Percentiles rank a stretch among this genome's conserved stretches.
Conservation (phyloP, 2,113 vertebrate species). For the Coptodon bakossiorum region DNA sequence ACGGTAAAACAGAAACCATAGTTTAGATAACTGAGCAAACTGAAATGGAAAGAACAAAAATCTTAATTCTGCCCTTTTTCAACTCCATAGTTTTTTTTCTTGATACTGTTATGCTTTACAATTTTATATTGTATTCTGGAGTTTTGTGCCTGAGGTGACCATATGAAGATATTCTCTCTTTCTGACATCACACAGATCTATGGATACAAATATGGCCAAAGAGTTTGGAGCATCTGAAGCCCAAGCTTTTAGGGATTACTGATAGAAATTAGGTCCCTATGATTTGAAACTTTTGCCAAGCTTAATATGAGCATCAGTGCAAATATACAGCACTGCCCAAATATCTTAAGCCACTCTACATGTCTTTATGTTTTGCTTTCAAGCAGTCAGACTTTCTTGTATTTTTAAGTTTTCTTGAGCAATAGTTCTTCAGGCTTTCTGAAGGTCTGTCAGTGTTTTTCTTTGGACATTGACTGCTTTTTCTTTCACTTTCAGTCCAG, state of each 20-base stretch:
- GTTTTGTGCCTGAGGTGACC: not conserved
- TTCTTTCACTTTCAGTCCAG: too few species aligned
- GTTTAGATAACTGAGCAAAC: not conserved
- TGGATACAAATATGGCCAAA: not conserved
- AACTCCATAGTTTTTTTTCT: not conserved
- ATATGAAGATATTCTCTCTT: not conserved
- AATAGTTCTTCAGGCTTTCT: not conserved
- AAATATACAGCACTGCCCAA: not conserved
- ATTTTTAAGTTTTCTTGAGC: not conserved
- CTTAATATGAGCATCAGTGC: not conserved
- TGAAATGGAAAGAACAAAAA: not conserved
- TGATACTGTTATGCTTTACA: not conserved
- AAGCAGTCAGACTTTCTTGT: not conserved
- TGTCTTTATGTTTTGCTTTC: not conserved
- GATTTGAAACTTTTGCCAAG: not conserved
- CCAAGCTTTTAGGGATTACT: not conserved
- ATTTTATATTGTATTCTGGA: not conserved
- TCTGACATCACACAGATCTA: not conserved
- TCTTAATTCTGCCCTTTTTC: not conserved
- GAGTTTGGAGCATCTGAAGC: accelerated
- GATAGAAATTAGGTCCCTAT: not conserved
- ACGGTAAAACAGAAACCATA: not conserved
- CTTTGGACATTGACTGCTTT: too few species aligned
- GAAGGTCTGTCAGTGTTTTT: not conserved
- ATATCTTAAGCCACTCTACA: not conserved